Base-by-base conservation (phyloP, 1,140 invertebrate genomes). In the Olivierus martensii region DNA sequence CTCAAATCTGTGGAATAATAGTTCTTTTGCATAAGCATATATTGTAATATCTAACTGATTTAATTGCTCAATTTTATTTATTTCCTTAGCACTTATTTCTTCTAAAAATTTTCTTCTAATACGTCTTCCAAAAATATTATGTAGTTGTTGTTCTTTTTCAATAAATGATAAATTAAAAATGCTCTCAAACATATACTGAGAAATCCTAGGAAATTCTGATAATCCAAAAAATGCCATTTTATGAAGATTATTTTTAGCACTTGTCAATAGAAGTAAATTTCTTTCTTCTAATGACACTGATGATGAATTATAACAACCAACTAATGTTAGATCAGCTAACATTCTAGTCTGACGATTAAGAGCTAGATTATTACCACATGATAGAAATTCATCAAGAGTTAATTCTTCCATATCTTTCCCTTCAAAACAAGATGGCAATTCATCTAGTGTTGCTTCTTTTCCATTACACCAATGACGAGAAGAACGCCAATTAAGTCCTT, bases 1-100 rank as follows among this genome's bases (percentile, higher is more conserved):
- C 64, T 83, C 77, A 44, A 65, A 56, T 35, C 69, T 58, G 44
- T 66, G 62, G 37, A 67, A 57, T 52, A 73, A 70, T 45, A 73
- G 53, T 53, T 71, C 65, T 53, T 68, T 68, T 9, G 70, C 70
- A 63, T 64, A 73, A 49, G 68, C 62, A 61, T 72, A 73, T 28
- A 73, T 55, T 46, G 65, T 46, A 14, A 70, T 61, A 52, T 73
- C 71, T 28, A 71, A 52, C 17, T 55, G 49, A 60, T 72, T 73
- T 18, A 63, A 46, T 17, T 63, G 52, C 38, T 64, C 56, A 12
- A 70, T 63, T 48, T 59, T 55, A 15, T 62, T 53, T 15, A 60
- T 57, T 42, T 61, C 56, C 21, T 63, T 56, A 12, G 58, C 47
- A 12, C 55, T 55, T 2, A 66, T 46, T 48, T 51, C 53, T 42